Conservation (phyloP, 2,888 invertebrate species). For the Podotricha telesiphe region DNA sequence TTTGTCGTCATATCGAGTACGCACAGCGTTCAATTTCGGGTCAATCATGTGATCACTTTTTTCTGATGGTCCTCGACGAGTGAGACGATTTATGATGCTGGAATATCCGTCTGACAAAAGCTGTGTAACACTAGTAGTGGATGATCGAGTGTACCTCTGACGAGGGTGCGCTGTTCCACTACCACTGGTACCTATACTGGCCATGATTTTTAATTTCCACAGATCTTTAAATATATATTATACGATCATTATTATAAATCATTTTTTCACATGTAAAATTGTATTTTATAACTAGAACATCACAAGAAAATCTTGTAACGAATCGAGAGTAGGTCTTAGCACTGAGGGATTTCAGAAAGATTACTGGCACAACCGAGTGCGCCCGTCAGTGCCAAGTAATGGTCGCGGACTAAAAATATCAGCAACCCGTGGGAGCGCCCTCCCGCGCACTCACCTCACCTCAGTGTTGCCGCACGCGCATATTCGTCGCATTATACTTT, state of each 20-base stretch:
- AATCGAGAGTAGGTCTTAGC: conserved; percentile 76
- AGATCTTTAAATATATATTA: conserved; percentile 69
- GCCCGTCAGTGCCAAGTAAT: conserved; percentile 86
- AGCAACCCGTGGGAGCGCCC: conserved; percentile 84
- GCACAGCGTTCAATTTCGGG: conserved; percentile 61
- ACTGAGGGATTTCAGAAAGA: conserved; percentile 79
- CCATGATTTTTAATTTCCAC: conserved; percentile 55
- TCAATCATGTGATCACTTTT: conserved; percentile 79
- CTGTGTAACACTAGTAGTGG: conserved; percentile 93
- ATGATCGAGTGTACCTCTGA: conserved; percentile 89
- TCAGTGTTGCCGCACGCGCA: conserved; percentile 75
- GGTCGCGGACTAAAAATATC: conserved; percentile 87
- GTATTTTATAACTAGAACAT: conserved; percentile 33
- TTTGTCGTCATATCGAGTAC: conserved; percentile 75
- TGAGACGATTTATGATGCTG: conserved; percentile 91
- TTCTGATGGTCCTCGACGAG: conserved; percentile 90
- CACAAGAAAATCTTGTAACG: conserved; percentile 70
- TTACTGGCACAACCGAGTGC: conserved; percentile 80
- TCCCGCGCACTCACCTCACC: conserved; percentile 81
- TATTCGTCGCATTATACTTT: conserved; percentile 67
- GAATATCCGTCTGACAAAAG: conserved; percentile 93
- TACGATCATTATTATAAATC: conserved; percentile 64
- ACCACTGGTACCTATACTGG: conserved; percentile 67
- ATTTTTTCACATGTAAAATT: conserved; percentile 54
- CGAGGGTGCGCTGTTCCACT: conserved; percentile 79